Base-by-base conservation (phyloP, 2,113 vertebrate genomes). In the Prolemur simus region DNA sequence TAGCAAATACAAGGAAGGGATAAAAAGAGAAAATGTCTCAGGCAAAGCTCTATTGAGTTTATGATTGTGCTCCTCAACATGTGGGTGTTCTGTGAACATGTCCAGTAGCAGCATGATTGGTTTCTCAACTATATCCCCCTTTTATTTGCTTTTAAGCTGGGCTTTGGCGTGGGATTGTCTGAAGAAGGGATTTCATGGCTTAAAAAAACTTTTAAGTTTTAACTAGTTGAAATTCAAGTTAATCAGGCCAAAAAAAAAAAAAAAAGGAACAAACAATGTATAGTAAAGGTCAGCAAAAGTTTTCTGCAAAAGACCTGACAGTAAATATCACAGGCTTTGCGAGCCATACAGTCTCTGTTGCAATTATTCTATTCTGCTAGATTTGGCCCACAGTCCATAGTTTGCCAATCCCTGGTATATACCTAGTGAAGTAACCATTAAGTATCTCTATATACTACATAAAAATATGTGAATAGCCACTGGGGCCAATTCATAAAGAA, bases 131-230 rank as follows among this genome's bases (percentile, higher is more conserved):
- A 20, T 1, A 25, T 14, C 42, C 27, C 21, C 60, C 10, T 23
- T 37, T 18, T 7, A 54, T 12, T 23, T 80, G 56, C 25, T 71
- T 76, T 76, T 74, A 92, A 83, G 60, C 21, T 37, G 32, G 15
- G 45, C 18, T 42, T 87, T 52, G 29, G 52, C 7, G 42, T n/a
- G 68, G 60, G 25, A 58, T 37, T 71, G 25, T 78, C 15, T 83
- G 23, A 96, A 88, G 74, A 94, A 92, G 37, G n/a, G 15, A 80
- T 90, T 87, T 74, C 47, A 80, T 13, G 27, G 77, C 42, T 96
- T 78, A 15, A 25, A 71, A 90, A 95, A 77, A 87, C 54, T 68
- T 74, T 80, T n/a, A 78, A 20, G 34, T 89, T 89, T 92, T 93
- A 82, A 83, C 66, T 52, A 86, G 34, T 18, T 91, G 56, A 91